Conservation (phyloP, 2,888 invertebrate species). For the Diloba caeruleocephala region DNA sequence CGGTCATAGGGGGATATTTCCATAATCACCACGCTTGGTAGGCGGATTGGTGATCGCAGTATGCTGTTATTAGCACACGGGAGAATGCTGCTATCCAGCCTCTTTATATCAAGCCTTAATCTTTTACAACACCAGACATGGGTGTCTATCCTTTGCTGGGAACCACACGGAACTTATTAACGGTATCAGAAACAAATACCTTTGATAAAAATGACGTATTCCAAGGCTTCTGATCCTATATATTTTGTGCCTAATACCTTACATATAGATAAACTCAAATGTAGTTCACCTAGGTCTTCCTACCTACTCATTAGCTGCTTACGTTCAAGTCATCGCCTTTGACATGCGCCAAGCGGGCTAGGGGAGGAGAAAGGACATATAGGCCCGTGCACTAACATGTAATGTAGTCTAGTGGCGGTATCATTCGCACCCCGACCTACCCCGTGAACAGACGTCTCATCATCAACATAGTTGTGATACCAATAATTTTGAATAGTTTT, state of each 20-base stretch:
- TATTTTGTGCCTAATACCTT: slow-evolving; percentile 12
- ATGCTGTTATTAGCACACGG: too few relatives aligned
- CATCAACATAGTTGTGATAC: slow-evolving; percentile 28
- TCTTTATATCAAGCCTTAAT: too few relatives aligned
- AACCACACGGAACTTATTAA: too few relatives aligned
- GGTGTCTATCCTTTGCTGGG: too few relatives aligned
- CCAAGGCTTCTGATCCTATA: slow-evolving; percentile 1
- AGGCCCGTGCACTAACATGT: slow-evolving; percentile 59
- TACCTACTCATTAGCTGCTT: slow-evolving; percentile 44
- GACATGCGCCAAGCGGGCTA: slow-evolving; percentile 66
- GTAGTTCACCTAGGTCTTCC: slow-evolving; percentile 53
- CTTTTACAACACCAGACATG: too few relatives aligned
- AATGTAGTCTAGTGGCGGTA: slow-evolving; percentile 64
- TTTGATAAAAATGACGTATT: background rate
- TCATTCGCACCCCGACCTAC: slow-evolving; percentile 75
- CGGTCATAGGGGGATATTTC: too few relatives aligned
- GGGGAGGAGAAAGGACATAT: slow-evolving; percentile 65
- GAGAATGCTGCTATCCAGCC: too few relatives aligned
- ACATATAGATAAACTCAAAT: slow-evolving; percentile 26
- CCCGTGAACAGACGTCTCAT: slow-evolving; percentile 67
- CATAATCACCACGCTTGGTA: too few relatives aligned
- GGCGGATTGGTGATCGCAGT: too few relatives aligned
- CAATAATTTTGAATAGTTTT: slow-evolving; percentile 14
- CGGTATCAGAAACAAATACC: too few relatives aligned
- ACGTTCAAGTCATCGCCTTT: slow-evolving; percentile 53